A percentile compares a stretch with the other conserved stretches of the same genome.
Evolutionary conservation across 2,888 invertebrate genomes (phyloP).

Genomic region (Dasypolia templi): DNA sequence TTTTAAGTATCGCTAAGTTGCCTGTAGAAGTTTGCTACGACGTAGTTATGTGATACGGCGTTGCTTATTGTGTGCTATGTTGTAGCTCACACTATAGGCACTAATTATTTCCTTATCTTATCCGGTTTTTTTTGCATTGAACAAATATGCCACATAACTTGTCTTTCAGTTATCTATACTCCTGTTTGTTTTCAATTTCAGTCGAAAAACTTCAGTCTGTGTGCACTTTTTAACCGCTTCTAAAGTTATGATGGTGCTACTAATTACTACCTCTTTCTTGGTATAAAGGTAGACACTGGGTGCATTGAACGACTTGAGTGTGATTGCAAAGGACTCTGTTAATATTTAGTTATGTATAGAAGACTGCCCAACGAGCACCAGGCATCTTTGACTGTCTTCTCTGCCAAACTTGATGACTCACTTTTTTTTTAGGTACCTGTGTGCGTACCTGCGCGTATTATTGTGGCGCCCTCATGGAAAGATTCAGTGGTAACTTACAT

Average conservation of each 20-base stretch:
- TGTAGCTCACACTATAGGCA: background rate
- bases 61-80: background rate
- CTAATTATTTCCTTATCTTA: background rate
- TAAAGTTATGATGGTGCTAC: constrained; percentile 3
- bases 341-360: too few relatives aligned
- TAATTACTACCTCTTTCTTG: background rate
- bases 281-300: too few relatives aligned
- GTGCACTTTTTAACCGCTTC: constrained; percentile 15
- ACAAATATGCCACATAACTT: background rate
- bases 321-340: background rate
- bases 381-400: too few relatives aligned
- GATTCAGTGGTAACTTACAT: background rate
- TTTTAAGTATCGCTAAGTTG: background rate
- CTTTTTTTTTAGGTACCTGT: too few relatives aligned
- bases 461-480: background rate
- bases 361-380: too few relatives aligned
- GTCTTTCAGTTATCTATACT: constrained; percentile 8
- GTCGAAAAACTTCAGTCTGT: background rate
- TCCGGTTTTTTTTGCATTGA: background rate
- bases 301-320: background rate
- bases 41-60: background rate
- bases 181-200: constrained; percentile 38
- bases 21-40: background rate
- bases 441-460: too few relatives aligned
- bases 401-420: too few relatives aligned